Percentiles rank a stretch among this genome's conserved stretches.
Conservation (phyloP, 2,797 vertebrate species). For the Rhynchonycteris naso region DNA sequence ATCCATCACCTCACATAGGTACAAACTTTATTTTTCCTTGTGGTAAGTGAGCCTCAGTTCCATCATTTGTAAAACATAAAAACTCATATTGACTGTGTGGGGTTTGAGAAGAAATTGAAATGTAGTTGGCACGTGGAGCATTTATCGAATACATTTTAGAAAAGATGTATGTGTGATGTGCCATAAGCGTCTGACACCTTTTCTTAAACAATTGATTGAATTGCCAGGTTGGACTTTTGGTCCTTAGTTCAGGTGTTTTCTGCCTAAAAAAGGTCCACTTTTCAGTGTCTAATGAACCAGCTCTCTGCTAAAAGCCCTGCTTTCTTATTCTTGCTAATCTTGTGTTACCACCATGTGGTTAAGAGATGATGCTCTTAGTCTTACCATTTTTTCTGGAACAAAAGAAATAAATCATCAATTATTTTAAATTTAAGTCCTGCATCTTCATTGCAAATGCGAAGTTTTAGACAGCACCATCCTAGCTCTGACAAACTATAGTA, state of each 20-base stretch:
- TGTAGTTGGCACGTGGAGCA: not conserved
- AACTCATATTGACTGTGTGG: not conserved
- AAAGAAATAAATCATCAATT: not conserved
- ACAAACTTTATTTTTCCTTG: not conserved
- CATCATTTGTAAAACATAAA: not conserved
- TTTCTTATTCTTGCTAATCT: not conserved
- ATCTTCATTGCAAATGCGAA: not conserved
- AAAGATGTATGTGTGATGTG: not conserved
- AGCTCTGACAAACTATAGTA: not conserved
- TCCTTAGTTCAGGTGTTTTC: not conserved
- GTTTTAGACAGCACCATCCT: not conserved
- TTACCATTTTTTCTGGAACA: not conserved
- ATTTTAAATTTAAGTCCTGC: not conserved
- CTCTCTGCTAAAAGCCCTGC: not conserved
- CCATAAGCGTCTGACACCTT: not conserved
- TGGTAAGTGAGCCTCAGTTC: not conserved
- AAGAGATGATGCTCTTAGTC: not conserved
- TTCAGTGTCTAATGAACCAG: not conserved
- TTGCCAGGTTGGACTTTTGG: not conserved
- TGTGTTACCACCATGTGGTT: not conserved
- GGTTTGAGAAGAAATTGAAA: not conserved
- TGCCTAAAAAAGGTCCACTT: not conserved
- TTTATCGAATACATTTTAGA: not conserved
- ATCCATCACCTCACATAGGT: not conserved
- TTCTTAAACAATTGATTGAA: not conserved